phyloP scores from a whole-genome alignment of 2,888 invertebrate species.

The Temnothorax ravouxi region DNA sequence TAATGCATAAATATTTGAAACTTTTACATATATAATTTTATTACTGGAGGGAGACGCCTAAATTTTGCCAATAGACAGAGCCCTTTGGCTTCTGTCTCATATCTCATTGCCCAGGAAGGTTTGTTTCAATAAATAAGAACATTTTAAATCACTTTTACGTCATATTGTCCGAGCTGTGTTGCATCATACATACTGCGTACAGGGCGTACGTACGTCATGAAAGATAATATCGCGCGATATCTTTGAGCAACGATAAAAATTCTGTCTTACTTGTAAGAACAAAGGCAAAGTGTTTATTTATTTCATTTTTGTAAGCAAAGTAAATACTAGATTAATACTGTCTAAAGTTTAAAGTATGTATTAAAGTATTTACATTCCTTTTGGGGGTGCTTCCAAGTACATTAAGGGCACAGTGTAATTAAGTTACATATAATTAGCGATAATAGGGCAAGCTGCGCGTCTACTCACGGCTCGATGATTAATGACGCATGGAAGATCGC shows the following conservation, averaged over 20 bases:
- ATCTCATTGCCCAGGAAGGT: background rate
- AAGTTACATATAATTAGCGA: constrained; percentile 27
- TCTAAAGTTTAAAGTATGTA: no score
- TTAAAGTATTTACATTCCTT: no score
- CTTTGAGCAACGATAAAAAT: background rate
- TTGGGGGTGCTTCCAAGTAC: background rate
- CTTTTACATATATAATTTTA: background rate
- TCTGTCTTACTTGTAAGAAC: background rate
- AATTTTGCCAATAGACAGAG: background rate
- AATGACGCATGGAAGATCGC: constrained; percentile 9
- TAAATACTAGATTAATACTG: no score
- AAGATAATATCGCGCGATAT: background rate
- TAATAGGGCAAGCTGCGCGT: background rate
- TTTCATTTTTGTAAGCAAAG: no score
- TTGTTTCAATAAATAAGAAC: background rate
- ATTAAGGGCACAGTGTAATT: background rate
- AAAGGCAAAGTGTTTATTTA: background rate
- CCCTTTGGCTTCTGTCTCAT: background rate
- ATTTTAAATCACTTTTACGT: background rate
- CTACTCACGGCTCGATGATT: background rate
- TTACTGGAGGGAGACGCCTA: background rate
- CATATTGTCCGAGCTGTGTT: background rate
- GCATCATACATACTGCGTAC: no score
- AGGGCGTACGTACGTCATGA: no score
- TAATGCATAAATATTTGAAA: background rate